Evolutionary conservation across 1,140 invertebrate species (phyloP).

Genomic region (Cataglyphis hispanica): DNA sequence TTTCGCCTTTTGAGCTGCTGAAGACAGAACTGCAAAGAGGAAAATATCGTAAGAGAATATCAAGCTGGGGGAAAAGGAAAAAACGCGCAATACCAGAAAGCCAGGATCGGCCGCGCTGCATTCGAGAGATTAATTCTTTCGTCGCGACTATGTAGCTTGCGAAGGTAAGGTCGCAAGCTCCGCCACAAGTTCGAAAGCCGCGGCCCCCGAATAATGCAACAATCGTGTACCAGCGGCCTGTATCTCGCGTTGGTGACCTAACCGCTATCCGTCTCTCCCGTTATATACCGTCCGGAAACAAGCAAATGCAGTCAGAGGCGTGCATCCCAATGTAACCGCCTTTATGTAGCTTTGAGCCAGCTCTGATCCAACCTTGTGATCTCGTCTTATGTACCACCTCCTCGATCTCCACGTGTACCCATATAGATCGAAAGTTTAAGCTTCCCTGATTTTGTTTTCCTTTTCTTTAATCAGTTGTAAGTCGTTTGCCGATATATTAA

Average conservation of each 20-base stretch:
- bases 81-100: constrained; percentile 65
- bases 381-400: constrained; percentile 43
- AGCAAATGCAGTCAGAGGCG: constrained; percentile 67
- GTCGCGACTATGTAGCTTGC: constrained; percentile 46
- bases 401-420: constrained; percentile 1
- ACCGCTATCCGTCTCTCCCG: constrained; percentile 57
- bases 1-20: constrained; percentile 5
- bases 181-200: constrained; percentile 83
- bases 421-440: neutral
- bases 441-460: neutral
- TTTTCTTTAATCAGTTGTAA: constrained; percentile 22
- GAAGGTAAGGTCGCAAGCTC: constrained; percentile 65
- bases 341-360: constrained; percentile 76
- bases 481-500: neutral
- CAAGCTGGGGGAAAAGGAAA: constrained; percentile 56
- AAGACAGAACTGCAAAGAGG: constrained; percentile 18
- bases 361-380: constrained; percentile 54
- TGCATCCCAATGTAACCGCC: constrained; percentile 74
- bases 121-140: constrained; percentile 78
- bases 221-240: constrained; percentile 80
- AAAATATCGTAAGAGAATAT: constrained; percentile 12
- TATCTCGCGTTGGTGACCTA: constrained; percentile 68
- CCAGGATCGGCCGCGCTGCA: constrained; percentile 59
- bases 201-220: constrained; percentile 83
- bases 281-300: constrained; percentile 65